Percentiles rank a stretch among this genome's conserved stretches.
phyloP scores from a whole-genome alignment of 1,140 invertebrate species.

The Steinernema feltiae region DNA sequence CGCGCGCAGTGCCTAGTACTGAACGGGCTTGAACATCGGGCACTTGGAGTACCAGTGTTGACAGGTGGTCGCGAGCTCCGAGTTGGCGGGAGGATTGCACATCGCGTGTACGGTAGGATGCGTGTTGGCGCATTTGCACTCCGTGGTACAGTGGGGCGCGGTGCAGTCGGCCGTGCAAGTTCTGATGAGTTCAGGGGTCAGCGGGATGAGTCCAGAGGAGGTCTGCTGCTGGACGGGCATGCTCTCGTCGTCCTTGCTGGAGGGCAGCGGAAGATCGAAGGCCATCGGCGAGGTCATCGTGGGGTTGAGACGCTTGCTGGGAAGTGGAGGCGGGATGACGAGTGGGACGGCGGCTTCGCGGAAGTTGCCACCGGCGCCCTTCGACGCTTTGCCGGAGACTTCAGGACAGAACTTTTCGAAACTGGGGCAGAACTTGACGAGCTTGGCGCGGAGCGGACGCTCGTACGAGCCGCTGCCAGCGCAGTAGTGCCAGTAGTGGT shows the following conservation, averaged over 20 bases:
- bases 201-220: constrained; percentile 18
- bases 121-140: constrained; percentile 38
- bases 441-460: constrained; percentile 23
- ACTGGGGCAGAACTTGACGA: constrained; percentile 41
- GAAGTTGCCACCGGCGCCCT: background rate
- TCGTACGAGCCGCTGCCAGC: constrained; percentile 15
- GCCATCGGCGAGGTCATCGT: constrained; percentile 25
- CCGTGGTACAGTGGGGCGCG: constrained; percentile 28
- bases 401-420: constrained; percentile 42
- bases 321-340: constrained; percentile 33
- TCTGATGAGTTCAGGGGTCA: constrained; percentile 30
- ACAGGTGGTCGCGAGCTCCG: constrained; percentile 28
- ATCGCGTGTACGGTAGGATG: constrained; percentile 36
- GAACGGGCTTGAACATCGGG: constrained; percentile 31
- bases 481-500: constrained; percentile 38
- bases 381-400: constrained; percentile 10
- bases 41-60: constrained; percentile 38
- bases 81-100: constrained; percentile 36
- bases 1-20: constrained; percentile 16
- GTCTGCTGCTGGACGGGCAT: background rate
- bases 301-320: constrained; percentile 10
- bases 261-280: constrained; percentile 32
- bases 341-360: constrained; percentile 19
- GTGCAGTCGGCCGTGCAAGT: constrained; percentile 34
- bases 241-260: constrained; percentile 5